Percentiles rank a stretch among this genome's conserved stretches.
Evolutionary conservation across 2,113 vertebrate species (phyloP).

Genomic region (Sinosuthora webbiana): DNA sequence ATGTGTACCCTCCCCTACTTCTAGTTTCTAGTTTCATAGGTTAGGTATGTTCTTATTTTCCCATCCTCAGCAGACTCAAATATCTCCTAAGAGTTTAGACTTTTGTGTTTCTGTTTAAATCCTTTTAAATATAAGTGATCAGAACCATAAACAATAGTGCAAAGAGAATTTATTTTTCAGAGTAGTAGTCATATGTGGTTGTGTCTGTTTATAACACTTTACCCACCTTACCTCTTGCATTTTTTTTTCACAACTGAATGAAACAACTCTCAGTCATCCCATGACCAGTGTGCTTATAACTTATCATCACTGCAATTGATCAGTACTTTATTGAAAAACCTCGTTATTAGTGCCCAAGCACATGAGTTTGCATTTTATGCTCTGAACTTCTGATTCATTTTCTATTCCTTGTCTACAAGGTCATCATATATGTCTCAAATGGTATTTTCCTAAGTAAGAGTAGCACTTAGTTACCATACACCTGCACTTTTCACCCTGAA

Average conservation of each 20-base stretch:
- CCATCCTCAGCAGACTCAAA: neutral
- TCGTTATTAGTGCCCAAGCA: neutral
- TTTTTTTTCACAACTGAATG: neutral
- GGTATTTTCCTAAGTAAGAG: neutral
- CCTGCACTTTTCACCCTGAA: neutral
- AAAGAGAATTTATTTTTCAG: neutral
- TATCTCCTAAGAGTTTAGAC: neutral
- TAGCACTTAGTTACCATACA: neutral
- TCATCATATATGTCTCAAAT: neutral
- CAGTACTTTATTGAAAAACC: neutral
- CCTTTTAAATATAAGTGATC: neutral
- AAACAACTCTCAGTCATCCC: neutral
- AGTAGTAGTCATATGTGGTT: accelerated
- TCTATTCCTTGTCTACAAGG: neutral
- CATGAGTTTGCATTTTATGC: neutral
- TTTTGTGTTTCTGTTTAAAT: neutral
- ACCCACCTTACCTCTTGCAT: neutral
- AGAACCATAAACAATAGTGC: neutral
- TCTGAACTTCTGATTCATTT: neutral
- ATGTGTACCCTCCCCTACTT: accelerated
- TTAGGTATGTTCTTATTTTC: neutral
- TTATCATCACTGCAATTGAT: neutral
- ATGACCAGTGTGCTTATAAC: neutral
- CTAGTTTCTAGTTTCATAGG: neutral
- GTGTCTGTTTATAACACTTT: neutral